phyloP scores from a whole-genome alignment of 2,113 vertebrate genomes.

The Malurus melanocephalus region DNA sequence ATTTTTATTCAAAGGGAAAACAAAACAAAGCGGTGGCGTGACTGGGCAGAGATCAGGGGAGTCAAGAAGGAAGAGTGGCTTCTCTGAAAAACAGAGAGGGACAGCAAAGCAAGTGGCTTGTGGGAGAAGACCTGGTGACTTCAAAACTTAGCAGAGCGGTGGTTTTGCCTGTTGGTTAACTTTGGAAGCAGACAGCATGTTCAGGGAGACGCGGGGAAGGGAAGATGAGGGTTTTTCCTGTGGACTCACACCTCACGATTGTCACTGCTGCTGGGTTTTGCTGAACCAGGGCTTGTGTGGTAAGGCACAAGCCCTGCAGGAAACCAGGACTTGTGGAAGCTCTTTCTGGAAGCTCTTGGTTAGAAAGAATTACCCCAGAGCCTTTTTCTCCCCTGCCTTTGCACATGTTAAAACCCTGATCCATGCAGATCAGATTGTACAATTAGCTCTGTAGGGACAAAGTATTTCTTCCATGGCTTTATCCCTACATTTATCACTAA shows the following conservation, averaged over 20 bases:
- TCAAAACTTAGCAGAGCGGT: not conserved
- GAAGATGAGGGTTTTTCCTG: not conserved
- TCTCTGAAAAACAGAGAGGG: not conserved
- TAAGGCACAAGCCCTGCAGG: not conserved
- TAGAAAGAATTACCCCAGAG: not conserved
- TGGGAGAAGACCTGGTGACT: not conserved
- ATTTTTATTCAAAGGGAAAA: not conserved
- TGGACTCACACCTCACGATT: rapidly evolving
- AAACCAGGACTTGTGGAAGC: not conserved
- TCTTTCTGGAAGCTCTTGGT: not conserved
- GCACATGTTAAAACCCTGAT: rapidly evolving
- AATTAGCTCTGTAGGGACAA: not conserved
- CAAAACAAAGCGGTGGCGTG: not conserved
- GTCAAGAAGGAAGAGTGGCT: not conserved
- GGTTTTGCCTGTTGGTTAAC: not conserved
- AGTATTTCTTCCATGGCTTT: not conserved
- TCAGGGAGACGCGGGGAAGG: not conserved
- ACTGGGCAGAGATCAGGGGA: not conserved
- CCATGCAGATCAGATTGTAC: not conserved
- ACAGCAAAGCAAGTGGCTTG: not conserved
- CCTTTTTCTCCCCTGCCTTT: not conserved
- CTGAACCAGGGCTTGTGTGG: rapidly evolving
- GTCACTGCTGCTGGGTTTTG: not conserved
- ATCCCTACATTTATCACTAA: not conserved
- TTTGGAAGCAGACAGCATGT: not conserved